Evolutionary conservation across 2,113 vertebrate genomes (phyloP), one percentile per base, ranked within the genome.

Genomic region (Heptranchias perlo): DNA sequence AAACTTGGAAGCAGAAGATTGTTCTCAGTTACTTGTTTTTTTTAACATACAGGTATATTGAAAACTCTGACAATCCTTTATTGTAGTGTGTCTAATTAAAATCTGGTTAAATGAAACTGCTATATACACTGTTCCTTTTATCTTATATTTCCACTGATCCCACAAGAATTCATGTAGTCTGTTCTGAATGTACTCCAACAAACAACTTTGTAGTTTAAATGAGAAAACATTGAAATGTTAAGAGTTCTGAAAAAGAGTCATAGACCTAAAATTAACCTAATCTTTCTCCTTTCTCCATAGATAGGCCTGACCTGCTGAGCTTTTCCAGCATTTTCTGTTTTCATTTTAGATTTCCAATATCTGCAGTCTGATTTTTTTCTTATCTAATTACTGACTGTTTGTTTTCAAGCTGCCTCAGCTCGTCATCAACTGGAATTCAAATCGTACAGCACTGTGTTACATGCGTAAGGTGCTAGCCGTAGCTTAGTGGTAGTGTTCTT

Each of bases 31-130:
- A 93, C 96, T 96, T 95, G 49, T 13, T 65, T 0, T 96, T 93
- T 78, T 13, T 58, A 54, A 92, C 31, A 92, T 39, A n/a, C 96
- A 96, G 62, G 84, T 54, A 97, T 67, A 96, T 96, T 96, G 96
- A 96, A 96, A 95, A 86, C 52, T 14, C 96, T 96, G 21, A 4
- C 94, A 65, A 0, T 96, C 52, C 58, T 73, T 49, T 96, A 39
- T 96, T 92, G 87, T 31, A 44, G 25, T 67, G 44, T 67, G 64
- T 94, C 39, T 94, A 94, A 67, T 67, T 94, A 94, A 94, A 94
- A 94, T 44, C 39, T 65, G 61, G 93, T 47, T 94, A 39, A 94
- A 67, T 39, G n/a, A 47, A 94, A 28, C 28, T 67, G 18, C 21
- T 28, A 14, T 5, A n/a, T 44, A 14, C 23, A 67, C 23, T 67